Conservation (phyloP, 2,888 invertebrate species). For the Automeris io region DNA sequence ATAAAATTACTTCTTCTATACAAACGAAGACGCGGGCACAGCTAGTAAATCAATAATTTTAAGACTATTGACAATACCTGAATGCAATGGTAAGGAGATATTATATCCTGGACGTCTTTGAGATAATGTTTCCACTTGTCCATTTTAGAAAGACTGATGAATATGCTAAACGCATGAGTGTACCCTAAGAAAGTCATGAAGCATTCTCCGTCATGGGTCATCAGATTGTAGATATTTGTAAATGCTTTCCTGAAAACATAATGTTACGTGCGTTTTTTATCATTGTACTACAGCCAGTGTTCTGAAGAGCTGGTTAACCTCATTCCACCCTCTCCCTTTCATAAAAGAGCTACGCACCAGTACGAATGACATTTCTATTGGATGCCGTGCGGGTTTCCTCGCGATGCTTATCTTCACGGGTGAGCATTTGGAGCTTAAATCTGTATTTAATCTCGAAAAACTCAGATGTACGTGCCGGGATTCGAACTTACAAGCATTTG, state of each 20-base stretch:
- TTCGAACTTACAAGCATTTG: too few relatives aligned
- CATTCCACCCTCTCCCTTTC: too few relatives aligned
- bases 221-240: conserved; percentile 4
- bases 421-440: too few relatives aligned
- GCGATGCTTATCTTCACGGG: too few relatives aligned
- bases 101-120: background rate
- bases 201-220: conserved; percentile 4
- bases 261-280: background rate
- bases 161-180: background rate
- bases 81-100: conserved; percentile 5
- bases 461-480: too few relatives aligned
- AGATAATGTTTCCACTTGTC: conserved; percentile 5
- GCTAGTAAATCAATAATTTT: too few relatives aligned
- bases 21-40: too few relatives aligned
- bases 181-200: background rate
- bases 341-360: background rate
- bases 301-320: too few relatives aligned
- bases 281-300: background rate
- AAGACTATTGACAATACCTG: too few relatives aligned
- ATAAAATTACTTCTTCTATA: too few relatives aligned
- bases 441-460: too few relatives aligned
- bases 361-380: background rate
- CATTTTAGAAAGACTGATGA: background rate
- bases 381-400: too few relatives aligned
- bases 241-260: conserved; percentile 7